phyloP scores from a whole-genome alignment of 2,888 invertebrate genomes.

The Brachypterus glaber region DNA sequence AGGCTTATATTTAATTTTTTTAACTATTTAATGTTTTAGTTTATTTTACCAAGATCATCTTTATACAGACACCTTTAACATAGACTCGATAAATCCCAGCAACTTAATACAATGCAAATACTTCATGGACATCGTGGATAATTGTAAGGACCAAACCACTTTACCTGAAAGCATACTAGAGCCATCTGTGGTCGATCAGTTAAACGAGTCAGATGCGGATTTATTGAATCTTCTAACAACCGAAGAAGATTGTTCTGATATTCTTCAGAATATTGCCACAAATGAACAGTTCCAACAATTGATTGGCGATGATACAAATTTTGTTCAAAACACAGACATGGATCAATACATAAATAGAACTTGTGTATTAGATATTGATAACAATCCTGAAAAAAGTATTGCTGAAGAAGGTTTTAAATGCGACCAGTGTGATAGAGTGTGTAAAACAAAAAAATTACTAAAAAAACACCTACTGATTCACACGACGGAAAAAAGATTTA shows the following conservation, averaged over 20 bases:
- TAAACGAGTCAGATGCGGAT: slow-evolving; percentile 35
- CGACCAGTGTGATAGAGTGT: slow-evolving; percentile 31
- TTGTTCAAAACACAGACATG: slow-evolving; percentile 20
- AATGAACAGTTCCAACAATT: slow-evolving; percentile 34
- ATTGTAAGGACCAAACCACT: slow-evolving; percentile 21
- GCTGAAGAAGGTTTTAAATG: slow-evolving; percentile 26
- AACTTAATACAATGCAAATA: slow-evolving; percentile 24
- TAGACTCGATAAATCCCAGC: slow-evolving; percentile 19
- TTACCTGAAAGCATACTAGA: slow-evolving; percentile 27
- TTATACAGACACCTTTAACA: slow-evolving; percentile 25
- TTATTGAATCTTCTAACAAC: slow-evolving; percentile 34
- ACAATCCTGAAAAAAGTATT: background rate
- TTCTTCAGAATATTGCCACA: slow-evolving; percentile 35
- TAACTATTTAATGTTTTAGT: too few species aligned
- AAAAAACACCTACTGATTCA: slow-evolving; percentile 35
- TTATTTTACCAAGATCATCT: slow-evolving; percentile 25
- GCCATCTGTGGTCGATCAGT: slow-evolving; percentile 30
- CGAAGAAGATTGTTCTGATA: slow-evolving; percentile 36
- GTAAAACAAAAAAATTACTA: slow-evolving; percentile 32
- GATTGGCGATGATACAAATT: slow-evolving; percentile 28
- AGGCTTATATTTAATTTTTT: too few species aligned
- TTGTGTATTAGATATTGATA: slow-evolving; percentile 7
- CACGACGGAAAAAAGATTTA: slow-evolving; percentile 28
- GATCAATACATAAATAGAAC: slow-evolving; percentile 19
- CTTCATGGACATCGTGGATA: slow-evolving; percentile 27